Base-by-base conservation (phyloP, 1,140 invertebrate genomes). In the Trichogramma pretiosum region DNA sequence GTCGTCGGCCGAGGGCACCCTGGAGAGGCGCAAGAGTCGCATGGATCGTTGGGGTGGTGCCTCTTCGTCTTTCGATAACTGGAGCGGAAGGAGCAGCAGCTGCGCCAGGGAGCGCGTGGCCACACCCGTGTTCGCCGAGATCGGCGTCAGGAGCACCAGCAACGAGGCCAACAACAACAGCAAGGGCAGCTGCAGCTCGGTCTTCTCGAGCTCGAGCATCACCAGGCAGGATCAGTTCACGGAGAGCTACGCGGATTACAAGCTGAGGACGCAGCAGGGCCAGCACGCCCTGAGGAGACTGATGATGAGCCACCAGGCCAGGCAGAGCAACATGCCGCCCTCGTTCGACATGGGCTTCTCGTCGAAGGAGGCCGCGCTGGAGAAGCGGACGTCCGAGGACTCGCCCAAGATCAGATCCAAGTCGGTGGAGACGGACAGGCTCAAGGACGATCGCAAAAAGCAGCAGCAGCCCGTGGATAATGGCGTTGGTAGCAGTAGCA, bases 241-340 rank as follows among this genome's bases (percentile, higher is more conserved):
- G 0, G 67, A 72, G 19, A 69, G 56, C 28, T 72, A 72, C 21
- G 68, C 64, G 8, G 61, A 59, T 7, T 70, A 70, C 34, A 70
- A 65, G 33, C 56, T 59, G 10, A 57, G 67, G 7, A 64, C 65
- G 7, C 46, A 54, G 16, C 10, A 5, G 33, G 16, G 16, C 11
- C 30, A 22, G 60, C 46, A 38, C 7, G 43, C 40, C 3, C 35
- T 54, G 5, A 46, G 39, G 10, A 35, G 40, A 1, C 23, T 54
- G 0, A 37, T 50, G 1, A 18, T 43, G 1, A n/a, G n/a, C n/a
- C n/a, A n/a, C n/a, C n/a, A n/a, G n/a, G n/a, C n/a, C n/a, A 19
- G 26, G 9, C 44, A 50, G 13, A 50, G 28, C 17, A 47, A n/a
- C 10, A 34, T 35, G 5, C 39, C 43, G 3, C 43, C 43, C 1